These are phyloP conservation scores for Triplophysa dalaica DNA, from an alignment of 2,113 vertebrate species.

Conservation along the genomic window DNA sequence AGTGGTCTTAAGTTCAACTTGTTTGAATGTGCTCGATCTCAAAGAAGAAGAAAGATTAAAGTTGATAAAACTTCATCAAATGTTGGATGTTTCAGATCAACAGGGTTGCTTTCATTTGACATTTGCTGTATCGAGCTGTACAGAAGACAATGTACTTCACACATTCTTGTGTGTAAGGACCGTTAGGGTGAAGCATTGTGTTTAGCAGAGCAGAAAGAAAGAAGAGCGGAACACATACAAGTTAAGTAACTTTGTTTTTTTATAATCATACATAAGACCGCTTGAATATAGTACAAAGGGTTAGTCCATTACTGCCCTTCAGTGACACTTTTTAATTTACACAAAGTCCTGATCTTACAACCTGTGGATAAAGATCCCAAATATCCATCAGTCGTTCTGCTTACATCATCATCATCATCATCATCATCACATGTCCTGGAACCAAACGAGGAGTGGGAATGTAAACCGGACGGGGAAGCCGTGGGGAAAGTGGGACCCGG, in stretches of 20 bases:
- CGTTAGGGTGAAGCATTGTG: too few relatives aligned
- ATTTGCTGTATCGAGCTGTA: too few relatives aligned
- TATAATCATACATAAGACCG: conserved; percentile 91
- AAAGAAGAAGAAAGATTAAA: too few relatives aligned
- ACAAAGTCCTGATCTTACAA: conserved; percentile 95
- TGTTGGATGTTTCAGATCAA: too few relatives aligned
- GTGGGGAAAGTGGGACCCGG: conserved; percentile 11
- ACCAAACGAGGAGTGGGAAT: conserved; percentile 76
- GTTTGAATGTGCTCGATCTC: too few relatives aligned
- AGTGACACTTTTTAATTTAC: conserved; percentile 88
- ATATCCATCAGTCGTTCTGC: conserved; percentile 88
- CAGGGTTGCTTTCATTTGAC: too few relatives aligned
- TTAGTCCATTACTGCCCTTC: conserved; percentile 83
- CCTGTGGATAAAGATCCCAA: conserved; percentile 87
- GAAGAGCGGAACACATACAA: conserved; percentile 81
- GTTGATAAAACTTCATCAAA: too few relatives aligned
- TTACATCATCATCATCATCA: conserved; percentile 88
- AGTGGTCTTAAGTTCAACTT: too few relatives aligned
- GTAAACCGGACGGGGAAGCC: conserved; percentile 81
- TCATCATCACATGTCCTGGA: conserved; percentile 90
- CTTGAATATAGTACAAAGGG: conserved; percentile 97
- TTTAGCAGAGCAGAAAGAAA: neutral
- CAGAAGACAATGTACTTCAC: too few relatives aligned
- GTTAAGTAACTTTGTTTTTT: conserved; percentile 94
- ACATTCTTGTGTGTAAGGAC: too few relatives aligned